Conservation (phyloP, 1,140 invertebrate genomes). For the Drosophila nigrodunni region DNA sequence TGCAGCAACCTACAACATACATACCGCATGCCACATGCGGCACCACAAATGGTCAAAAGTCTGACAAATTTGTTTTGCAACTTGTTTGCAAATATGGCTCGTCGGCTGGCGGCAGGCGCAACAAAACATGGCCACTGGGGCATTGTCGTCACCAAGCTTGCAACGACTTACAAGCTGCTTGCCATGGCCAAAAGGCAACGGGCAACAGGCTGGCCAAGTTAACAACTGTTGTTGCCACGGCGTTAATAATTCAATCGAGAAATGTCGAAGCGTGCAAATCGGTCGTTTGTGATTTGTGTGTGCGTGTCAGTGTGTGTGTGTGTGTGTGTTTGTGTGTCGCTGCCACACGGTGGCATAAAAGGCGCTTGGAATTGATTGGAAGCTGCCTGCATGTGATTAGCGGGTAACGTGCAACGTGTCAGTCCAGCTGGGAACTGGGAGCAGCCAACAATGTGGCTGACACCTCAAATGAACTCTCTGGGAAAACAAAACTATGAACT, state of each 20-base stretch:
- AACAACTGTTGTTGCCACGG: slow-evolving; percentile 18
- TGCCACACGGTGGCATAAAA: slow-evolving; percentile 63
- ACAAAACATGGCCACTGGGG: slow-evolving; percentile 69
- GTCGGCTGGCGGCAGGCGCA: slow-evolving; percentile 43
- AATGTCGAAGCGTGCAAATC: slow-evolving; percentile 79
- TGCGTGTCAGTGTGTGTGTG: no score
- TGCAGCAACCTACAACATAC: neutral
- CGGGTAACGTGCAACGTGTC: slow-evolving; percentile 34
- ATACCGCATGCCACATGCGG: slow-evolving; percentile 12
- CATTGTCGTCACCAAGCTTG: slow-evolving; percentile 59
- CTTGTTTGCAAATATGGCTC: slow-evolving; percentile 73
- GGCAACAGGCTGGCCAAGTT: neutral
- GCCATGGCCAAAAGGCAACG: neutral
- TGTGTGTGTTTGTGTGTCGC: neutral
- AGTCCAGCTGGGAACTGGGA: slow-evolving; percentile 37
- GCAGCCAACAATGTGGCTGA: slow-evolving; percentile 12
- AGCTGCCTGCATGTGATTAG: slow-evolving; percentile 68
- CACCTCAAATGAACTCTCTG: slow-evolving; percentile 9
- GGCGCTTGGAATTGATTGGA: slow-evolving; percentile 78
- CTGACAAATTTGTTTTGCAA: slow-evolving; percentile 82
- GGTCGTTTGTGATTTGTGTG: slow-evolving; percentile 61
- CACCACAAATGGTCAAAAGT: slow-evolving; percentile 69
- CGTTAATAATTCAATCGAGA: slow-evolving; percentile 80
- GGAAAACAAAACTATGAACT: slow-evolving; percentile 15
- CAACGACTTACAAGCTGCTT: slow-evolving; percentile 33